Conservation (phyloP, 2,888 invertebrate species). For the Fabriciana adippe region DNA sequence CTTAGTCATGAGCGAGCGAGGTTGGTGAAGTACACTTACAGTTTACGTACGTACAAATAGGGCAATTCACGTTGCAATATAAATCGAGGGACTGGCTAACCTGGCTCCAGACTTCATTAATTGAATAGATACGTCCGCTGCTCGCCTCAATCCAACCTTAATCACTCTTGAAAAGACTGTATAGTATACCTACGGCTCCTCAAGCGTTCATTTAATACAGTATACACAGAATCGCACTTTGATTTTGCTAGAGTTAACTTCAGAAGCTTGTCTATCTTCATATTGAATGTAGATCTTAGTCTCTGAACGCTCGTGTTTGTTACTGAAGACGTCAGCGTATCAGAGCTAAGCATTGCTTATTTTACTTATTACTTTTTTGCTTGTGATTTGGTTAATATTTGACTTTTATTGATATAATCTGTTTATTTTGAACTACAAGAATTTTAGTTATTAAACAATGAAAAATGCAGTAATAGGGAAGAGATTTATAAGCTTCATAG, state of each 20-base stretch:
- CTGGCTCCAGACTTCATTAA: slow-evolving; percentile 70
- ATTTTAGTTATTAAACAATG: too few relatives aligned
- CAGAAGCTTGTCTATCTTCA: slow-evolving; percentile 33
- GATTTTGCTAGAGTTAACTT: slow-evolving; percentile 50
- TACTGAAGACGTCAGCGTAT: background rate
- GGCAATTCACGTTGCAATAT: slow-evolving; percentile 71
- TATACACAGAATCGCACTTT: slow-evolving; percentile 72
- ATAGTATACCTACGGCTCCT: slow-evolving; percentile 57
- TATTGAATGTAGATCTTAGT: slow-evolving; percentile 17
- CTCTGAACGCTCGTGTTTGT: slow-evolving; percentile 1
- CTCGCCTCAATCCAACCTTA: slow-evolving; percentile 75
- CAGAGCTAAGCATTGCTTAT: background rate
- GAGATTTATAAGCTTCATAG: too few relatives aligned
- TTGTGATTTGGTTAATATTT: too few relatives aligned
- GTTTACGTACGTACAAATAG: slow-evolving; percentile 61
- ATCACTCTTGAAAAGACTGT: slow-evolving; percentile 76
- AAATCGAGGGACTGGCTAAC: slow-evolving; percentile 65
- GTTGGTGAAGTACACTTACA: slow-evolving; percentile 48
- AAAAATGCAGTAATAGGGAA: too few relatives aligned
- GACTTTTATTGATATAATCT: too few relatives aligned
- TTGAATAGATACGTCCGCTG: slow-evolving; percentile 79
- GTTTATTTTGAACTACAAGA: too few relatives aligned
- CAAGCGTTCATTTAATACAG: slow-evolving; percentile 61
- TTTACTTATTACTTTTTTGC: background rate
- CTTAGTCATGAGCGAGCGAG: slow-evolving; percentile 53